Evolutionary conservation across 2,113 vertebrate species (phyloP), one percentile per base, ranked within the genome.

Genomic region (Oryzias melastigma): DNA sequence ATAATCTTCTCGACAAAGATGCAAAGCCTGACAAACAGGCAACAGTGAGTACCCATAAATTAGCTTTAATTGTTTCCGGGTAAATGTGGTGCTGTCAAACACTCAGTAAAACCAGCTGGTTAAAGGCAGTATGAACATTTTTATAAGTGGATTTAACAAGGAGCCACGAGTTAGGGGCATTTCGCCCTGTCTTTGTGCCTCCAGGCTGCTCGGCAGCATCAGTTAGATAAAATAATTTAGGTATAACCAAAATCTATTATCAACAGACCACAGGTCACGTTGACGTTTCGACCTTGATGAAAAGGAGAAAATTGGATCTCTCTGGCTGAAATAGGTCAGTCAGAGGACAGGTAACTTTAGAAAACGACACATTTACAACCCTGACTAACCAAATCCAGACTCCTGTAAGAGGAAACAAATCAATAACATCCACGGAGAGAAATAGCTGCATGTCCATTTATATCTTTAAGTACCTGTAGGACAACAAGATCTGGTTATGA

Each of bases 401-500:
- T 51, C 20, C 52, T 63, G 18, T 53, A 68, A 58, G 50, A 65
- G 41, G 53, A 48, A 64, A 40, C 13, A 44, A 14, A 50, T 47
- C 56, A 41, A 13, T 18, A 43, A 22, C 12, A 20, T 20, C 22
- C 22, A 42, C 54, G 45, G 35, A 42, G 24, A 15, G 48, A 44
- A 62, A 15, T 1, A 27, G 25, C 47, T 22, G 71, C 16, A 35
- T 35, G 35, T 14, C 35, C 49, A 27, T 60, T 46, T 56, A 52
- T 40, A 42, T 65, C 68, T 49, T 19, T 3, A 65, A 58, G 58
- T 56, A 57, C 60, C 71, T 69, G 62, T 14, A 52, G 48, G 49
- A 48, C 68, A 35, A 59, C 46, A 49, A 71, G 65, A 14, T 16
- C 14, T 14, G 52, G 52, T 62, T 65, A 45, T 75, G 70, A 79